These are phyloP conservation scores for Triplophysa yarkandensis DNA, from an alignment of 2,797 vertebrate genomes.

Conservation along the genomic window DNA sequence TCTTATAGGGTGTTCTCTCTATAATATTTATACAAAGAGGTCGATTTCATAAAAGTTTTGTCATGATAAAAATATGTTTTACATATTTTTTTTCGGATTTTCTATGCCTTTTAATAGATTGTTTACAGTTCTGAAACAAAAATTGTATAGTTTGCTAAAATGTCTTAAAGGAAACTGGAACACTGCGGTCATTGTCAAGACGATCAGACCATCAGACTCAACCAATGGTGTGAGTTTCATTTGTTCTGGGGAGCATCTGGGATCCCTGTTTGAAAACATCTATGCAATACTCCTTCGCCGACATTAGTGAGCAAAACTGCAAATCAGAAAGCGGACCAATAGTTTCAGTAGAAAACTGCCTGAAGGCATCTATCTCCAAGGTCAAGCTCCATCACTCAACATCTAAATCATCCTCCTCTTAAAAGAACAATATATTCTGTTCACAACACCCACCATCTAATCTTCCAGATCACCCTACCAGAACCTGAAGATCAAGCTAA, in stretches of 20 bases:
- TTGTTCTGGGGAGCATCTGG: not conserved
- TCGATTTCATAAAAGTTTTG: too few relatives aligned
- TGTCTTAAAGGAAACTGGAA: too few relatives aligned
- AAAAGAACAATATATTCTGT: not conserved
- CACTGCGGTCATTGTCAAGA: not conserved
- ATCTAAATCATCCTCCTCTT: constrained; percentile 7
- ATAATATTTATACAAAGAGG: too few relatives aligned
- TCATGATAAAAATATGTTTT: too few relatives aligned
- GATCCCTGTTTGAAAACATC: not conserved
- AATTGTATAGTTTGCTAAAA: too few relatives aligned
- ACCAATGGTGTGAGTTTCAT: not conserved
- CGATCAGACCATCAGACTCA: not conserved
- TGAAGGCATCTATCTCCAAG: not conserved
- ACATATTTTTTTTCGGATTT: too few relatives aligned
- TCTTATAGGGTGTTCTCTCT: too few relatives aligned
- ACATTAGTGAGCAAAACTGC: not conserved
- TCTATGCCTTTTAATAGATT: too few relatives aligned
- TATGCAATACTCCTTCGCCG: not conserved
- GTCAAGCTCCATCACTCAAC: not conserved
- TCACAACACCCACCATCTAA: constrained; percentile 10
- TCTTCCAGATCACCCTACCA: constrained; percentile 3
- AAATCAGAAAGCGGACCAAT: not conserved
- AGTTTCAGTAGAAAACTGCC: not conserved
- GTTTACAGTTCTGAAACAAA: too few relatives aligned
- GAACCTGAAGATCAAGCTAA: not conserved